Evolutionary conservation across 2,797 vertebrate species (phyloP).

Genomic region (Onychomys torridus): DNA sequence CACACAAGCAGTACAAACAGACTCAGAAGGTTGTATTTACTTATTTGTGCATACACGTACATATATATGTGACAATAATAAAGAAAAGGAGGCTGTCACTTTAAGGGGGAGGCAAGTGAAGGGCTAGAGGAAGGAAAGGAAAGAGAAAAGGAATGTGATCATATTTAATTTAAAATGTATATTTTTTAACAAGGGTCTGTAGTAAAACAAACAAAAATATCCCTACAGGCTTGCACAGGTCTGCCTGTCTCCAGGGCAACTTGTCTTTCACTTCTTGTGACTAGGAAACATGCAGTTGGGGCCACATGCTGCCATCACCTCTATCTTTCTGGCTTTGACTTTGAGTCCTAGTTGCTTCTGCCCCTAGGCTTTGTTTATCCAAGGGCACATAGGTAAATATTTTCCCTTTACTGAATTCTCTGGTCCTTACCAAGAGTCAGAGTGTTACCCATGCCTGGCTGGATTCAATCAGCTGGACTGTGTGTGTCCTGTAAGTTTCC

Average conservation of each 20-base stretch:
- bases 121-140: neutral
- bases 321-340: neutral
- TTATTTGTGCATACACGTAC: neutral
- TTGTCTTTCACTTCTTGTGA: neutral
- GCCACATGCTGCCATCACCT: neutral
- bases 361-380: neutral
- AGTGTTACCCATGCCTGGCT: fast-evolving
- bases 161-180: neutral
- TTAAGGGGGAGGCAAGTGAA: neutral
- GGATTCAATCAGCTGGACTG: fast-evolving
- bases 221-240: fast-evolving
- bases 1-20: neutral
- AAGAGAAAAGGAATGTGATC: neutral
- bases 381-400: neutral
- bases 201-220: neutral
- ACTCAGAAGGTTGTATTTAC: neutral
- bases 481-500: fast-evolving
- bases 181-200: neutral
- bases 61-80: neutral
- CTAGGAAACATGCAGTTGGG: neutral
- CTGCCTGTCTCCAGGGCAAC: neutral
- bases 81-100: neutral
- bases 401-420: neutral
- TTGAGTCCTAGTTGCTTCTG: fast-evolving
- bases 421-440: neutral